Base-by-base conservation (phyloP, 1,140 invertebrate genomes). In the Melitaea cinxia region DNA sequence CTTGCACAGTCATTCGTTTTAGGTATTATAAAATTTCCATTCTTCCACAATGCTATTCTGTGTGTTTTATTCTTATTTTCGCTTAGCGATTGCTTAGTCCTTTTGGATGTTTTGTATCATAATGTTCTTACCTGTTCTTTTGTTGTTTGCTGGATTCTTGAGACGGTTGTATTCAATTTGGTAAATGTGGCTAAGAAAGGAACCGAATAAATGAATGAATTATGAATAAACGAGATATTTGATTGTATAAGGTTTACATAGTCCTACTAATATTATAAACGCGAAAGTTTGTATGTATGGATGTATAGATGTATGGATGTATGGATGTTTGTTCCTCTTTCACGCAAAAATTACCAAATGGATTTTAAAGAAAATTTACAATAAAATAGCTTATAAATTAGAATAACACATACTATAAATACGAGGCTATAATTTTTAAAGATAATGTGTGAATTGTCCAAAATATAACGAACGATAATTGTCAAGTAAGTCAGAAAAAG, bases 1-100 rank as follows among this genome's bases (percentile, higher is more conserved):
- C 49, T 73, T 85, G 82, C 84, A 87, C 74, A 82, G 83, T 84
- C 85, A 83, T 85, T 85, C 83, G 83, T 83, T 88, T 85, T 84
- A 81, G 77, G 68, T 78, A 80, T 87, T 80, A 83, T 83, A 85
- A 83, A 81, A 78, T 80, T 79, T 83, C 73, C 73, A 76, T 78
- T 82, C 75, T 70, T 50, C 67, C 54, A 73, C 70, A 75, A 75
- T 71, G 70, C 63, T 47, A 39, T 39, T 39, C 37, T 45, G 39
- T 21, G 60, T 58, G 55, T 50, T 53, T 67, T 57, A 67, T 73
- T 73, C 56, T 64, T 65, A 55, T 65, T 60, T 59, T 70, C 61
- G 64, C 63, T 65, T 61, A 65, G 65, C 62, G 68, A 73, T 73
- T 67, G 67, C 71, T 60, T 56, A 64, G 65, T 71, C 60, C 69